Conservation (phyloP, 1,140 invertebrate genomes). For the Macrotrachela quadricornifera region DNA sequence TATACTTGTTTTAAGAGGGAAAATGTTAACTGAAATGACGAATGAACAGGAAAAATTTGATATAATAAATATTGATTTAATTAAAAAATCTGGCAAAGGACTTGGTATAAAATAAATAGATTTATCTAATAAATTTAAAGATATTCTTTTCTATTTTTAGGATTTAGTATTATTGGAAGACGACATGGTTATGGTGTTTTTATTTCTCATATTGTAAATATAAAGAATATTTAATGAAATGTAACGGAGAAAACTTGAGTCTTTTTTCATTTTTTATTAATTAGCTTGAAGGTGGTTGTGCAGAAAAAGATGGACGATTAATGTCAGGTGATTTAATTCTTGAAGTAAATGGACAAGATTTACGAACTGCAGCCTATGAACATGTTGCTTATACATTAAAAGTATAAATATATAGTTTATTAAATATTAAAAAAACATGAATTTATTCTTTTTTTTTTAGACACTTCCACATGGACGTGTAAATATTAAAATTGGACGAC, state of each 20-base stretch:
- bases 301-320: slow-evolving; percentile 68
- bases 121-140: too few species aligned
- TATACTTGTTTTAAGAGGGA: slow-evolving; percentile 64
- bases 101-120: slow-evolving; percentile 24
- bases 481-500: slow-evolving; percentile 2
- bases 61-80: slow-evolving; percentile 63
- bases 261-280: not conserved
- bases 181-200: slow-evolving; percentile 68
- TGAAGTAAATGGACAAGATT: slow-evolving; percentile 63
- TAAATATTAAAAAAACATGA: not conserved
- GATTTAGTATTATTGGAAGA: slow-evolving; percentile 65
- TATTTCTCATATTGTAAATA: slow-evolving; percentile 74
- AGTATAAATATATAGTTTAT: slow-evolving; percentile 16
- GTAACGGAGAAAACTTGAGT: not conserved
- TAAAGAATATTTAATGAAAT: too few species aligned
- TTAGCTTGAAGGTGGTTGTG: slow-evolving; percentile 54
- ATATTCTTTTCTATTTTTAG: slow-evolving; percentile 19
- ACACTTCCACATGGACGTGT: slow-evolving; percentile 7
- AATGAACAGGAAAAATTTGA: slow-evolving; percentile 50
- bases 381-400: slow-evolving; percentile 70
- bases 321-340: slow-evolving; percentile 76
- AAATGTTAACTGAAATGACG: slow-evolving; percentile 14
- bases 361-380: slow-evolving; percentile 56
- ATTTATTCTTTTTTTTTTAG: not conserved
- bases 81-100: slow-evolving; percentile 73